phyloP scores from a whole-genome alignment of 2,797 vertebrate species.

The Oreochromis mossambicus region DNA sequence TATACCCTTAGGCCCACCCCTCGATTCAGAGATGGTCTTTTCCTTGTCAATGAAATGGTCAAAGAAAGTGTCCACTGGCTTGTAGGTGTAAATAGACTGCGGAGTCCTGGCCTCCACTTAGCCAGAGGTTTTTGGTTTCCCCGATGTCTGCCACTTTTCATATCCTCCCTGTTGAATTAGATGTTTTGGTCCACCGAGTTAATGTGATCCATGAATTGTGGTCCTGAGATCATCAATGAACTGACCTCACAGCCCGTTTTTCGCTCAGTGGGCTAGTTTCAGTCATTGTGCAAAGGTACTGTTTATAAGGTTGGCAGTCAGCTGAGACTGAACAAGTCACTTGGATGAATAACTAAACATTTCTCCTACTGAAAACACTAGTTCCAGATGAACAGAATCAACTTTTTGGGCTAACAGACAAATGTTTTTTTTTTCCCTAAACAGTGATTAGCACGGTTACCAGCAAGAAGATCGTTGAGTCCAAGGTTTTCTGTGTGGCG shows the following conservation, averaged over 20 bases:
- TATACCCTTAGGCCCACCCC: rapidly evolving
- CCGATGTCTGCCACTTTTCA: neutral
- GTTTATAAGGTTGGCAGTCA: neutral
- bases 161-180: neutral
- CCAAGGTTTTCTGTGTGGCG: rapidly evolving
- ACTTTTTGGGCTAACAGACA: neutral
- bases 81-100: neutral
- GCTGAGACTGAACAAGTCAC: neutral
- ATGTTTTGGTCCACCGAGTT: neutral
- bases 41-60: neutral
- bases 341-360: neutral
- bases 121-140: neutral
- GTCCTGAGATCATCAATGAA: neutral
- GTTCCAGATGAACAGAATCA: neutral
- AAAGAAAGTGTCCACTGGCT: neutral
- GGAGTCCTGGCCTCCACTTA: rapidly evolving
- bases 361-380: neutral
- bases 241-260: rapidly evolving
- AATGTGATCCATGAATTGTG: neutral
- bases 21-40: neutral
- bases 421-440: neutral
- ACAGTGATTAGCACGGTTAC: rapidly evolving
- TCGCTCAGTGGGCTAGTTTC: neutral
- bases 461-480: neutral
- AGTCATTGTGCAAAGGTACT: neutral